These are phyloP conservation scores for Alouatta palliata DNA, from an alignment of 2,113 vertebrate genomes.

Conservation along the genomic window DNA sequence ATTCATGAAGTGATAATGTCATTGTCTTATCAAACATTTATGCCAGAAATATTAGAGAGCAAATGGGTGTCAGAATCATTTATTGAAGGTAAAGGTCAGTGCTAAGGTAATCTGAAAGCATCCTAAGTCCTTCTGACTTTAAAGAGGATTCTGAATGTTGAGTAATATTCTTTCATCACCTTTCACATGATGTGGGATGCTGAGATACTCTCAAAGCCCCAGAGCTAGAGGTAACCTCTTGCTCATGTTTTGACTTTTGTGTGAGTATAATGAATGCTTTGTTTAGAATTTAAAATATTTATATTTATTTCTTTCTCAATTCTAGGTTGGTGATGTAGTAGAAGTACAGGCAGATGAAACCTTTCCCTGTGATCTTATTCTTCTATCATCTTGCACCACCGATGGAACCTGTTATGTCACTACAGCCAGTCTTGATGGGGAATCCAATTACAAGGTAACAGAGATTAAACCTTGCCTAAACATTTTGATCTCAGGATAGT, in stretches of 20 bases:
- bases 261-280: neutral
- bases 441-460: constrained; percentile 97
- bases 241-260: neutral
- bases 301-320: neutral
- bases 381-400: constrained; percentile 90
- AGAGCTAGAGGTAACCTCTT: neutral
- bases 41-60: constrained; percentile 6
- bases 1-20: constrained; percentile 26
- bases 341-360: constrained; percentile 95
- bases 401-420: constrained; percentile 96
- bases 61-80: neutral
- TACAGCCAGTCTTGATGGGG: constrained; percentile 97
- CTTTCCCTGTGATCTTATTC: constrained; percentile 97
- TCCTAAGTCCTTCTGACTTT: neutral
- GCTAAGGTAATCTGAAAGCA: neutral
- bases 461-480: neutral
- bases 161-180: neutral
- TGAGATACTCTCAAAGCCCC: neutral
- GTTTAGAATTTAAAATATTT: constrained; percentile 32
- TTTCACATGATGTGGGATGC: neutral
- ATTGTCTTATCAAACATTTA: neutral
- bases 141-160: neutral
- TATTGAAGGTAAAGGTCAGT: neutral
- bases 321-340: constrained; percentile 95
- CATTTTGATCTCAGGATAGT: neutral